Conservation (phyloP, 2,888 invertebrate species). For the Eledona agricola region DNA sequence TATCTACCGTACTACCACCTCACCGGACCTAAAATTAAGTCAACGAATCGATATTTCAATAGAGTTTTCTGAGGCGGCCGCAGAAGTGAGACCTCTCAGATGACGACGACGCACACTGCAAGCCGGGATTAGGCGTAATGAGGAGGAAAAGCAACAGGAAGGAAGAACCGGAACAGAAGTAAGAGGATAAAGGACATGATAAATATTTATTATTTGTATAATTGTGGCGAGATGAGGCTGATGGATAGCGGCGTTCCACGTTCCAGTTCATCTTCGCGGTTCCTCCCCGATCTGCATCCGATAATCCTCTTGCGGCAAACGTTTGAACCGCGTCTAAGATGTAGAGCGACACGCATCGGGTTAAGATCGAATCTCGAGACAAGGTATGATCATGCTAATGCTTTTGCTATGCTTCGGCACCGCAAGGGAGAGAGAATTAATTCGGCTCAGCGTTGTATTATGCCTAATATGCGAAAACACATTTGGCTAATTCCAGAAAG, state of each 20-base stretch:
- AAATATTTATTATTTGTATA: constrained; percentile 61
- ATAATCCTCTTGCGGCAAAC: constrained; percentile 62
- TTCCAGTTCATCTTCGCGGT: constrained; percentile 40
- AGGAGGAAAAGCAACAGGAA: constrained; percentile 59
- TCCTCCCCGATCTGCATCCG: constrained; percentile 57
- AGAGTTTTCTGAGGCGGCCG: constrained; percentile 13
- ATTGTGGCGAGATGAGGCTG: constrained; percentile 53
- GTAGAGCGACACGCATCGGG: constrained; percentile 57
- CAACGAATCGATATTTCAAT: background rate
- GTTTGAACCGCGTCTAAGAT: constrained; percentile 60
- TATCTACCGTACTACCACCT: background rate
- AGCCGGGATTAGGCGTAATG: constrained; percentile 56
- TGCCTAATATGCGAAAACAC: constrained; percentile 62
- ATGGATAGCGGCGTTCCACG: constrained; percentile 41
- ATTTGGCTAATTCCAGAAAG: constrained; percentile 54
- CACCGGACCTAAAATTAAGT: constrained; percentile 16
- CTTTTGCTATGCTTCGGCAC: constrained; percentile 61
- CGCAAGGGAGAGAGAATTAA: constrained; percentile 61
- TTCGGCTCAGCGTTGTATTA: constrained; percentile 60
- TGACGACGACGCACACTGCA: constrained; percentile 41
- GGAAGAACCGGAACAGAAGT: constrained; percentile 57
- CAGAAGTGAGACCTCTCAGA: constrained; percentile 11
- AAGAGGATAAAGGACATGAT: constrained; percentile 59
- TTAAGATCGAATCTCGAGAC: constrained; percentile 59
- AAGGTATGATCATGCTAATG: constrained; percentile 63